Base-by-base conservation (phyloP, 2,888 invertebrate genomes). In the Apamea sordens region DNA sequence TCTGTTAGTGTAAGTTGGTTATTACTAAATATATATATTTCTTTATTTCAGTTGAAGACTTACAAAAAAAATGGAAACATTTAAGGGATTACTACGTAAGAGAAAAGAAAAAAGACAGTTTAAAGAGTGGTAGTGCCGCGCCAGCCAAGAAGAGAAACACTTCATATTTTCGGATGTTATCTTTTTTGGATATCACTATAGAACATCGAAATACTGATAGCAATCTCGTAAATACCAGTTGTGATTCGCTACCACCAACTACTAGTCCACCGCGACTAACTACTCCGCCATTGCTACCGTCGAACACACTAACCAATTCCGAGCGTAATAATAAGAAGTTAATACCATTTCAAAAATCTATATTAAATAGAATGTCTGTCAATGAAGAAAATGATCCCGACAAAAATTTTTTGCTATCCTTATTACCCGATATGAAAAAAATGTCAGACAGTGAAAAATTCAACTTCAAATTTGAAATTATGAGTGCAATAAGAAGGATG, bases 81-180 rank as follows among this genome's bases (percentile, higher is more conserved):
- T 77, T 61, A 71, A 70, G 74, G 65, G 81, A 77, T 67, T 44
- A 44, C 44, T 44, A 44, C 67, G 71, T 77, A 67, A 77, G 74
- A 75, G 72, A 75, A 70, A 53, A 63, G 61, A 72, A 77, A 81
- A 77, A 77, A 72, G 74, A 75, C 76, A 73, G 68, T 76, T 76
- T 79, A 73, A 69, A 41, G 7, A 41, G 41, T 41, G 41, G 41
- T 41, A 41, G 41, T 41, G 41, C 41, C 41, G 41, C 41, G 80
- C 78, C 83, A 79, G 77, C 77, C 71, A 84, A 79, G 80, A 84
- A 84, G 76, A 79, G 84, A 80, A 79, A 77, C 67, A 84, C 76
- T 78, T 74, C 81, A 84, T 84, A 74, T 79, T 79, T 74, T 83
- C 77, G 77, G 71, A 83, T 82, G n/a, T 82, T 79, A 74, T 75